Evolutionary conservation across 1,140 invertebrate genomes (phyloP), one percentile per base, ranked within the genome.

Genomic region (Dermatophagoides farinae): DNA sequence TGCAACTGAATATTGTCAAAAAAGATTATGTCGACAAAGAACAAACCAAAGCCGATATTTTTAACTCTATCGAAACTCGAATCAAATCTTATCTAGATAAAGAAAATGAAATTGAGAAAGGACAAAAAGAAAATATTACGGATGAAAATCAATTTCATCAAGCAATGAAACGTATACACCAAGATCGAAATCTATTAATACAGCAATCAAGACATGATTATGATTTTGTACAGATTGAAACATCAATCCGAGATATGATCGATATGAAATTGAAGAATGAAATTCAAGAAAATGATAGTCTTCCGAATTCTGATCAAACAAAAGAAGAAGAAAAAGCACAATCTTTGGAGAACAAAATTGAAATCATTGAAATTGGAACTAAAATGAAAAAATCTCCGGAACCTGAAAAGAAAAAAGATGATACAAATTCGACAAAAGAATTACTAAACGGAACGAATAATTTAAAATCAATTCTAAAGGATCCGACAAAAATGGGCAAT

Each of bases 181-280:
- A 16, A 5, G 58, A 60, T 23, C 58, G 58, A 40, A 22, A 50
- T 20, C 40, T 60, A 5, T 6, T 47, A 39, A 60, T 60, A 4
- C 22, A 47, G 12, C 58, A 60, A 52, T 47, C 43, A 31, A 5
- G 58, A n/a, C 31, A 49, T 43, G 58, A 60, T 39, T 60, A 47
- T 49, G 46, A 60, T 52, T 60, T 47, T 60, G 58, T 23, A 6
- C 1, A 31, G 9, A 49, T 60, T 52, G 58, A 60, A 52, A 12
- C 43, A 12, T n/a, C 23, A 16, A n/a, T 60, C n/a, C 43, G 58
- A 6, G 16, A 60, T 37, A n/a, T 60, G 11, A 49, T 60, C 22
- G 58, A 60, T 18, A 49, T 23, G 25, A 12, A 52, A 52, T 23
- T 23, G 20, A 22, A 52, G 20, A 52, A 16, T 23, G 12, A 22